Base-by-base conservation (phyloP, 2,113 vertebrate species). In the Jaculus jaculus region DNA sequence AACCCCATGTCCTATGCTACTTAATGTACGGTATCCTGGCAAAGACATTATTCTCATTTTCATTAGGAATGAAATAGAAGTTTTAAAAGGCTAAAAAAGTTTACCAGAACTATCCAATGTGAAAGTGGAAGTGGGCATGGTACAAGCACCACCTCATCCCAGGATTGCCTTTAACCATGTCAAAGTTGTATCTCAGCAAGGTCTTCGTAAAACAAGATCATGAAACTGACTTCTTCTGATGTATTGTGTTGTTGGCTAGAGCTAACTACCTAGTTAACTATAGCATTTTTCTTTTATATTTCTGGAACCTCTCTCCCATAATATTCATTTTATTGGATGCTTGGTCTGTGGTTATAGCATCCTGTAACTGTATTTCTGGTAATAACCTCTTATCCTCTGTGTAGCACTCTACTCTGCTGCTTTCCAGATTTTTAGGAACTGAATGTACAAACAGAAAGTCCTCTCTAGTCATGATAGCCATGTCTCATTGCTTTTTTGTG, bases 371-470 rank as follows among this genome's bases (percentile, higher is more conserved):
- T 42, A 30, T 13, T 24, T 77, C 37, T 37, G 65, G 17, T 5
- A 74, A 69, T 28, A 74, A 28, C 20, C 3, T 10, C 3, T n/a
- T 6, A 3, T 0, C 3, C 12, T 32, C 32, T 24, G 0, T 32
- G 42, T 42, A 47, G 61, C 78, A 15, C 68, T 42, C 81, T 37
- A 16, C 24, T 6, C n/a, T 51, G 7, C 42, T 30, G 61, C 21
- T 16, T 21, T 66, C 77, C 77, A 80, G 21, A 34, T 30, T n/a
- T 7, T 0, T 1, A 2, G 26, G 12, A 87, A 73, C 54, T n/a
- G 9, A 79, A 83, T 8, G 10, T 26, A 54, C 37, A 83, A 91
- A 11, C 2, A 42, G 26, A 20, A 75, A 12, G 7, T 37, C 21
- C 28, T 3, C n/a, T 68, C 63, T 54, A 73, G 63, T 47, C 61